Base-by-base conservation (phyloP, 2,888 invertebrate genomes). In the Odontomyia ornata region DNA sequence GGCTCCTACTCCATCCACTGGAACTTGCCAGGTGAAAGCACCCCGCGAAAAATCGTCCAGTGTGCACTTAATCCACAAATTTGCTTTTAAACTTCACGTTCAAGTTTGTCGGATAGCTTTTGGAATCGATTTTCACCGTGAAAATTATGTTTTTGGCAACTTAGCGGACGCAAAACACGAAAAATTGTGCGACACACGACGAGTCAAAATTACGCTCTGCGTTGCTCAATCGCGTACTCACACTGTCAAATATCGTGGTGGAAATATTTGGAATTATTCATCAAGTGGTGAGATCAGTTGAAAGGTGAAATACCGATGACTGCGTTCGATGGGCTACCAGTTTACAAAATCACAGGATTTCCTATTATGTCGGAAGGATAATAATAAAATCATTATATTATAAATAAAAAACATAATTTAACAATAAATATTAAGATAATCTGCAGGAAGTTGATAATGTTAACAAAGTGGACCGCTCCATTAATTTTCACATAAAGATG, bases 191-290 rank as follows among this genome's bases (percentile, higher is more conserved):
- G 30, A 43, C 69, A 47, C 69, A 47, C 69, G 36, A 25, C 46
- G 13, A 11, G 47, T n/a, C 25, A 25, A 25, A 47, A 13, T 13
- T 47, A 47, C 69, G 69, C 69, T 67, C 36, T 46, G 67, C 69
- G 69, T 69, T 69, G 69, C 69, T 69, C 30, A 69, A 69, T 69
- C 69, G 47, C 69, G 46, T 25, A 69, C 69, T 47, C 69, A 69
- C 47, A 30, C 69, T 25, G 15, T 11, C 67, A 67, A n/a, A 43
- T 11, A 15, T 9, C 13, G 69, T n/a, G 69, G 69, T 46, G 69
- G 46, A 46, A 43, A 21, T 52, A 15, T 52, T 52, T 52, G 15
- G 52, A 52, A 52, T 52, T 18, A 52, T 18, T 52, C 52, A 18
- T 52, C n/a, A 9, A 9, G 52, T 36, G 36, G 36, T 36, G n/a